Percentiles rank a stretch among this genome's conserved stretches.
Conservation (phyloP, 2,797 vertebrate species). For the Natrix natrix region DNA sequence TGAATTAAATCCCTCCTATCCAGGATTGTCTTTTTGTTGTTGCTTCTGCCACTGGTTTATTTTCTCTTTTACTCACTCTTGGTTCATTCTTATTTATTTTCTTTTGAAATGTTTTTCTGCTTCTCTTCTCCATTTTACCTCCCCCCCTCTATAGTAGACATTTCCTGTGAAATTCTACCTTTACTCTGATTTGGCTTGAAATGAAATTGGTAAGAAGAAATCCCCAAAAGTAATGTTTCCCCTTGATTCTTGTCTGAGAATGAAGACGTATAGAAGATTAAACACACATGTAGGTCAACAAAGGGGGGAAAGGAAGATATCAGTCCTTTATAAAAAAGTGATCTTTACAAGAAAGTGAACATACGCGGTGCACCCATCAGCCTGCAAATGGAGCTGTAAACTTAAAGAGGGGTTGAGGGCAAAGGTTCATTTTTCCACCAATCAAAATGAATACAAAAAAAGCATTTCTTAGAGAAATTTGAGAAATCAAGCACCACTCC, state of each 20-base stretch:
- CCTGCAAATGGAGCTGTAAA: not conserved
- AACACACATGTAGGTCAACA: not conserved
- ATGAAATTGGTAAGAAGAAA: not conserved
- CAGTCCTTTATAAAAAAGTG: not conserved
- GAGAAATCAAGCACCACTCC: not conserved
- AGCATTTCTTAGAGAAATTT: not conserved
- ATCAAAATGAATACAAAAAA: not conserved
- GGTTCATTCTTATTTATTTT: not conserved
- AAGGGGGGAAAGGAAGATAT: not conserved
- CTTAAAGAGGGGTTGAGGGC: not conserved
- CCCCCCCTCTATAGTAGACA: no score
- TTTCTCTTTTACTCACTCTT: not conserved
- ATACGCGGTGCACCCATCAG: not conserved
- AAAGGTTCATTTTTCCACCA: not conserved
- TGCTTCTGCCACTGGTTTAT: not conserved
- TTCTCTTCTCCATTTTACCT: not conserved
- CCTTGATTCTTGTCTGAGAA: not conserved
- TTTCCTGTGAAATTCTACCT: not conserved
- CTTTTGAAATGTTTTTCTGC: not conserved
- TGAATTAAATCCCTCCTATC: not conserved
- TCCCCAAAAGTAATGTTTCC: not conserved
- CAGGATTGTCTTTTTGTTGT: not conserved
- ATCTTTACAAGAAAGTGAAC: not conserved
- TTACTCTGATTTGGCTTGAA: not conserved
- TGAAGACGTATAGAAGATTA: not conserved